Base-by-base conservation (phyloP, 2,888 invertebrate species). In the Ametastegia equiseti region DNA sequence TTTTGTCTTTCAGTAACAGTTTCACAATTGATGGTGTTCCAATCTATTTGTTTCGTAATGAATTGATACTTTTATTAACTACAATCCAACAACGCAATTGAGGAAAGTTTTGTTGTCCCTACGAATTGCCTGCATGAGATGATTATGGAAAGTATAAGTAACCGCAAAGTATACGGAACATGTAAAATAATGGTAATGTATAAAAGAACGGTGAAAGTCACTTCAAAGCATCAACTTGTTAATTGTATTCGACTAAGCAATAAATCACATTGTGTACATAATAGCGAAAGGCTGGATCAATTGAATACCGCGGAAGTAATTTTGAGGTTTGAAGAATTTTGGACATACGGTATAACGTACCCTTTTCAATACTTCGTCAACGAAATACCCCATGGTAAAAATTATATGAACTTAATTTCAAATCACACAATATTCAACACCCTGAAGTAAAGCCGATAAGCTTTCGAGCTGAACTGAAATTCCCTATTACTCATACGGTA, bases 361-460 rank as follows among this genome's bases (percentile, higher is more conserved):
- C 75, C 54, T 75, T 19, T 54, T 75, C 75, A 75, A 36, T 75
- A 36, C 75, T 75, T 75, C 36, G 54, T 75, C 75, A 15, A 75
- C 75, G 54, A 75, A 75, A 33, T 54, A 75, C n/a, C 75, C 75
- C 75, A 75, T 75, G 15, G 5, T 19, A 36, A 45, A 47, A 71
- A 45, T 39, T 19, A 36, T n/a, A n/a, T 36, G 2, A 0, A 13
- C n/a, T 7, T 33, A 23, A 69, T 42, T 27, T 42, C 27, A 42
- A 3, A 11, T 7, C n/a, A 27, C 47, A 5, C 6, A 47, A n/a
- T 47, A 33, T 45, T n/a, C 13, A 2, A 67, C n/a, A 15, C 45
- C n/a, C 45, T 27, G 30, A 42, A 15, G 27, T 9, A 47, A 27
- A 45, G 27, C 7, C 27, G 71, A 71, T 45, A 30, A 39, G 33